Conservation (phyloP, 2,888 invertebrate genomes). For the Eupithecia vulgata region DNA sequence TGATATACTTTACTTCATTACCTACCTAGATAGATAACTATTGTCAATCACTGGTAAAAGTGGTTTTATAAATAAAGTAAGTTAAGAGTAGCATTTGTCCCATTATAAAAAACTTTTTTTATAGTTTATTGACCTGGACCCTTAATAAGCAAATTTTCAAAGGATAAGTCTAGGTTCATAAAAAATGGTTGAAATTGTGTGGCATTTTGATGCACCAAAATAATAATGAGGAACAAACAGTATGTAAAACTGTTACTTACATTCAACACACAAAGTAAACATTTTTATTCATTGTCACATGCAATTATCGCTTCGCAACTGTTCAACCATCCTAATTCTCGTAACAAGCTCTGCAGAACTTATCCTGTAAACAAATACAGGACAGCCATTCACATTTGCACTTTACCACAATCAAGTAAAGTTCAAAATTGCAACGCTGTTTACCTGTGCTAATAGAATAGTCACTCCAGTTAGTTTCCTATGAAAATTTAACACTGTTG, state of each 20-base stretch:
- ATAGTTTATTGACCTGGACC: too few relatives aligned
- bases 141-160: too few relatives aligned
- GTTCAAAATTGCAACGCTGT: background rate
- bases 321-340: background rate
- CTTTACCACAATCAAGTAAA: background rate
- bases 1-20: too few relatives aligned
- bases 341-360: slow-evolving; percentile 9
- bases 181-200: background rate
- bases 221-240: background rate
- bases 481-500: slow-evolving; percentile 15
- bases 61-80: too few relatives aligned
- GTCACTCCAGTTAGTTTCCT: slow-evolving; percentile 21
- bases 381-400: background rate
- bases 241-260: background rate
- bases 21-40: too few relatives aligned
- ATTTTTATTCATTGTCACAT: background rate
- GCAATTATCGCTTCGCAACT: background rate
- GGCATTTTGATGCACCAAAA: background rate
- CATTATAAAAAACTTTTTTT: too few relatives aligned
- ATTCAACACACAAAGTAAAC: background rate
- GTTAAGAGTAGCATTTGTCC: too few relatives aligned
- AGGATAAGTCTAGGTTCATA: too few relatives aligned
- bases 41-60: too few relatives aligned
- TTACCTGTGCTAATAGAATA: slow-evolving; percentile 19
- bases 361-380: slow-evolving; percentile 2